Base-by-base conservation (phyloP, 2,113 vertebrate species). In the Gadus chalcogrammus region DNA sequence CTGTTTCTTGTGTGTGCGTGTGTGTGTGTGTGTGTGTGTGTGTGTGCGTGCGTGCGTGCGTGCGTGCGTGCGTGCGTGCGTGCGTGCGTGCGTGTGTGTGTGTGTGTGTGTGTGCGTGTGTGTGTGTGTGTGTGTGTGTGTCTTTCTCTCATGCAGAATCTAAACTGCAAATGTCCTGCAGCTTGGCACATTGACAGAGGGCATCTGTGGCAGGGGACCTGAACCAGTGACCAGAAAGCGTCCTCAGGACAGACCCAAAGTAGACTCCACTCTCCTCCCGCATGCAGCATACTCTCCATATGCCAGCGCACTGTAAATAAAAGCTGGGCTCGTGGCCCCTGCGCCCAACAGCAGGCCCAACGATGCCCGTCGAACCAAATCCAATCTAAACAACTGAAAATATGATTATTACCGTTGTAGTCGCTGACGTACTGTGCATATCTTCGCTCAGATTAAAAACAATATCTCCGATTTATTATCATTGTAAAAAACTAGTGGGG, bases 171-270 rank as follows among this genome's bases (percentile, higher is more conserved):
- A 42, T 63, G 53, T 24, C 53, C 59, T 53, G 42, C 42, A 62
- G 82, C 77, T 84, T 74, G 83, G 86, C 81, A 76, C 68, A 73
- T 78, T 87, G 86, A 87, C 85, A 88, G 83, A 81, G 80, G 81
- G 79, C 64, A 64, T 76, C 65, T 60, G 79, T 74, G 73, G 69
- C 74, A 52, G 73, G 79, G 77, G 84, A 84, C 79, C 83, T 76
- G 84, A 89, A 88, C 82, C 85, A 87, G 84, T 83, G 86, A 86
- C 87, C 85, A 88, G 78, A 83, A 90, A 87, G 77, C 80, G 81
- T 81, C 81, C 77, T 78, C 67, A 69, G 71, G 75, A 81, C 79
- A 74, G 78, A 74, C 22, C 71, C 17, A 59, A 79, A 59, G 70
- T 68, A 63, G 42, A 75, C 84, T 79, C 76, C 76, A 71, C 73